These are phyloP conservation scores for Tolmerus cingulatus DNA, from an alignment of 2,888 invertebrate species.

Conservation along the genomic window DNA sequence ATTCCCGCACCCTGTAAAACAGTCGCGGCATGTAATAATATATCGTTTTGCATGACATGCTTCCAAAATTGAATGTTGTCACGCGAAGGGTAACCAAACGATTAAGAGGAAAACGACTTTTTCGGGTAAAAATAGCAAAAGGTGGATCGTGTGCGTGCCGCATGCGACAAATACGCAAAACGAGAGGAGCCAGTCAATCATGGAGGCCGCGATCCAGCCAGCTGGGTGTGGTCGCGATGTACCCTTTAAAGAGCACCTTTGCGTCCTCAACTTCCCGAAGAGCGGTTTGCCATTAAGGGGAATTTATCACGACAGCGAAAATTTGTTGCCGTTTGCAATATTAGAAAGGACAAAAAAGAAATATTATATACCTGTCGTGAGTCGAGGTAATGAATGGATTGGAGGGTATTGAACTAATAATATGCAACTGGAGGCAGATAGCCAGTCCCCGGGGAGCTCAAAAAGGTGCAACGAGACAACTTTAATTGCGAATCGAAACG, in stretches of 20 bases:
- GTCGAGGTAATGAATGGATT: neutral
- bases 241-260: neutral
- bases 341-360: neutral
- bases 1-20: neutral
- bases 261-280: neutral
- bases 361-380: neutral
- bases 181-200: neutral
- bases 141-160: neutral
- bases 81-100: constrained; percentile 14
- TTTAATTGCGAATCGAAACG: neutral
- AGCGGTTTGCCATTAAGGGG: neutral
- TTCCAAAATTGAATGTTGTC: neutral
- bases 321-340: neutral
- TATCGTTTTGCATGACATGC: neutral
- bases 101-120: constrained; percentile 1
- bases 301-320: neutral
- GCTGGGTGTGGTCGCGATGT: neutral
- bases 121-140: neutral
- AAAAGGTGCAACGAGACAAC: neutral
- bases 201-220: neutral
- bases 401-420: neutral
- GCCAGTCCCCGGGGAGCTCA: neutral
- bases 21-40: neutral
- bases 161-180: neutral
- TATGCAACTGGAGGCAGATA: neutral